These are phyloP conservation scores for Gasteruption jaculator DNA, from an alignment of 2,888 invertebrate genomes.

Conservation along the genomic window DNA sequence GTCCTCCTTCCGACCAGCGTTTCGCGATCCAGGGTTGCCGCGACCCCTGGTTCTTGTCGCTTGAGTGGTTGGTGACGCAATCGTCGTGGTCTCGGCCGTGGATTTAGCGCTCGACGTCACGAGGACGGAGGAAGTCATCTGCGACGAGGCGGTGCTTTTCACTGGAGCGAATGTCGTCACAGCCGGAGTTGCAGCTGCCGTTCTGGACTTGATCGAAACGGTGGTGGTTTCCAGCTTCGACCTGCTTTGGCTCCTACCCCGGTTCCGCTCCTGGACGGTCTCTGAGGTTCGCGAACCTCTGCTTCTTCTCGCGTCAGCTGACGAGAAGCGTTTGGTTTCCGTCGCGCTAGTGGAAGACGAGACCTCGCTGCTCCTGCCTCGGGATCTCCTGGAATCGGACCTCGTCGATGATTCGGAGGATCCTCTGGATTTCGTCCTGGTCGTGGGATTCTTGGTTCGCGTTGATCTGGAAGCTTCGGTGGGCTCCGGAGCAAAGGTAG, in stretches of 20 bases:
- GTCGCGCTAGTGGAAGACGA: too few relatives aligned
- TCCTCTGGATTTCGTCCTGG: conserved; percentile 15
- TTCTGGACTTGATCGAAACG: not conserved
- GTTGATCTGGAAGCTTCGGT: conserved; percentile 6
- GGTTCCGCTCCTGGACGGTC: not conserved
- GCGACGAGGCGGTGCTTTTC: conserved; percentile 14
- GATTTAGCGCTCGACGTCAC: too few relatives aligned
- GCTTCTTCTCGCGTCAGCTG: too few relatives aligned
- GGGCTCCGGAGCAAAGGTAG: conserved; percentile 16
- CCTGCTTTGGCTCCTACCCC: not conserved
- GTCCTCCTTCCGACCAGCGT: conserved; percentile 34
- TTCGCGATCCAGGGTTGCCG: too few relatives aligned
- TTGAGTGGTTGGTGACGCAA: conserved; percentile 16
- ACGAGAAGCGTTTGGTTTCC: too few relatives aligned
- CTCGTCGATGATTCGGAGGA: conserved; percentile 7
- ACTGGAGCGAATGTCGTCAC: not conserved
- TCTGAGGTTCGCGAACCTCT: not conserved
- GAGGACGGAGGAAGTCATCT: conserved; percentile 2
- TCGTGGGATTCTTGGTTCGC: too few relatives aligned
- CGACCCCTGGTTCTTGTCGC: too few relatives aligned
- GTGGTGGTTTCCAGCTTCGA: not conserved
- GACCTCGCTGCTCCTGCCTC: too few relatives aligned
- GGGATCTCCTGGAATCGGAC: conserved; percentile 18
- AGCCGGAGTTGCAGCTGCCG: conserved; percentile 2
- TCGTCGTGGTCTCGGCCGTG: conserved; percentile 11